Percentiles rank a stretch among this genome's conserved stretches.
Evolutionary conservation across 2,797 vertebrate species (phyloP).

Genomic region (Parambassis ranga): DNA sequence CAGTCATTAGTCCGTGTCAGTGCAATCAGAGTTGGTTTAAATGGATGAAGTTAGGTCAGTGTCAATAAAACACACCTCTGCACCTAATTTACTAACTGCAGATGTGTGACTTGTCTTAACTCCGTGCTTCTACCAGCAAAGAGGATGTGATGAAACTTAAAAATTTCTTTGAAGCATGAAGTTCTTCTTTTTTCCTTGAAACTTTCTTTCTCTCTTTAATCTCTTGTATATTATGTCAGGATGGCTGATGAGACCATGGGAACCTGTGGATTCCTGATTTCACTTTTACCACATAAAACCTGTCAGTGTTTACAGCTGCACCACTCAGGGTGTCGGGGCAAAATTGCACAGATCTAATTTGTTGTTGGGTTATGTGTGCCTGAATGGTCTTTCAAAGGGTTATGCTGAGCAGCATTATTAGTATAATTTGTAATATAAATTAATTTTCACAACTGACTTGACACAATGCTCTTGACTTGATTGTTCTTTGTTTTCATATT

Average conservation of each 20-base stretch:
- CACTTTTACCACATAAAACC: background rate
- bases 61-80: background rate
- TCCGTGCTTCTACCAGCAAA: background rate
- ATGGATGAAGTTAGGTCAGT: background rate
- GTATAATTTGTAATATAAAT: too few species aligned
- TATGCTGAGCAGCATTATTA: background rate
- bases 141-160: background rate
- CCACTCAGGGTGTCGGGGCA: too few species aligned
- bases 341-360: background rate
- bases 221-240: too few species aligned
- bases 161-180: too few species aligned
- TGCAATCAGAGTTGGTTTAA: background rate
- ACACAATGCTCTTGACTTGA: background rate
- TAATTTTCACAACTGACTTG: background rate
- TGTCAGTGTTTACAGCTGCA: too few species aligned
- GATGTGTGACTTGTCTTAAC: background rate
- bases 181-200: too few species aligned
- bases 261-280: background rate
- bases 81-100: background rate
- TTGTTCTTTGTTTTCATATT: conserved; percentile 40
- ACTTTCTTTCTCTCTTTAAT: too few species aligned
- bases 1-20: too few species aligned
- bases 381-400: background rate
- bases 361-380: background rate
- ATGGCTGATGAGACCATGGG: background rate